These are phyloP conservation scores for Diplazon laetatorius DNA, from an alignment of 2,888 invertebrate species.

Conservation along the genomic window DNA sequence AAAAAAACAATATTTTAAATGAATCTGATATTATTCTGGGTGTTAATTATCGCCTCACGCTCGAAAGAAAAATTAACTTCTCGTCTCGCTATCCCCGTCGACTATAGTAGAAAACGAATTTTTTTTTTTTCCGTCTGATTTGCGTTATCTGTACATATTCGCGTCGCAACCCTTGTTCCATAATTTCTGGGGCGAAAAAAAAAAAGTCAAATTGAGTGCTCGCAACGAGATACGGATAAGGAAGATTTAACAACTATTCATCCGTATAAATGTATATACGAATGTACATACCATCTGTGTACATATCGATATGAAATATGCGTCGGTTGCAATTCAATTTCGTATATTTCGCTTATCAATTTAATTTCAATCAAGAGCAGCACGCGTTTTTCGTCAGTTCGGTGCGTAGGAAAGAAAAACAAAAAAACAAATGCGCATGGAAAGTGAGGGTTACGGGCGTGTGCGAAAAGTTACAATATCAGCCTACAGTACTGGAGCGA, in stretches of 20 bases:
- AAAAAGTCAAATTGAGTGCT: no score
- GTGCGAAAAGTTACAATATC: conserved; percentile 70
- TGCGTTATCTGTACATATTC: conserved; percentile 27
- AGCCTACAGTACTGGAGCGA: conserved; percentile 70
- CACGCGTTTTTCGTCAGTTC: conserved; percentile 51
- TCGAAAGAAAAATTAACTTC: background rate
- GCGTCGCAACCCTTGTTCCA: conserved; percentile 6
- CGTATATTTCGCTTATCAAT: conserved; percentile 30
- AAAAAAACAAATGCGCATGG: conserved; percentile 55
- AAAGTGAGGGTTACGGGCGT: conserved; percentile 57
- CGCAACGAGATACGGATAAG: conserved; percentile 25
- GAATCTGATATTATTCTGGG: no score
- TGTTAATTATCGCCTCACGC: background rate
- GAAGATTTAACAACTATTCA: conserved; percentile 25
- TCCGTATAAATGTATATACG: background rate
- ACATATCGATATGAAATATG: conserved; percentile 7
- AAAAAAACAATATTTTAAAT: background rate
- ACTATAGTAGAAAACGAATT: conserved; percentile 19
- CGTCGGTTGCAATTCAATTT: conserved; percentile 12
- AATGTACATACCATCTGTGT: no score
- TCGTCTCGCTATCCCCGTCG: conserved; percentile 4
- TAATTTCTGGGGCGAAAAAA: background rate
- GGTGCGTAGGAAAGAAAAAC: conserved; percentile 57
- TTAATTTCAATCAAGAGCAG: conserved; percentile 14
- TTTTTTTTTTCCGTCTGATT: conserved; percentile 38